These are phyloP conservation scores for Mallotus villosus DNA, from an alignment of 2,797 vertebrate genomes.

Conservation along the genomic window DNA sequence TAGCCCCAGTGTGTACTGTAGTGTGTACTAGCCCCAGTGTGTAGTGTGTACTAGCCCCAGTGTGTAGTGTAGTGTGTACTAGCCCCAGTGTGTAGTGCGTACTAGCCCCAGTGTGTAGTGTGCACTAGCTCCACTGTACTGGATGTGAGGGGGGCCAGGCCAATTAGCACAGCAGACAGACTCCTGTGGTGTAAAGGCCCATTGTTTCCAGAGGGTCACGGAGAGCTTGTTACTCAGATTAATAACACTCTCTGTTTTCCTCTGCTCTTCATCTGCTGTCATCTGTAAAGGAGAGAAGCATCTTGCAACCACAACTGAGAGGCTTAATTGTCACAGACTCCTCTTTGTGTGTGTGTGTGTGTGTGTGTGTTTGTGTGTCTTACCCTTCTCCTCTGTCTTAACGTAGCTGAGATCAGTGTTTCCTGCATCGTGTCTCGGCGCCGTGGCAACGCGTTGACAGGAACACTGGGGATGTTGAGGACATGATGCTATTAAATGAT, in stretches of 20 bases:
- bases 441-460: constrained; percentile 26
- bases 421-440: constrained; percentile 36
- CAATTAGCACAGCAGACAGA: constrained; percentile 46
- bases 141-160: constrained; percentile 45
- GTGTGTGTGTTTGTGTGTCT: constrained; percentile 9
- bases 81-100: too few species aligned
- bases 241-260: constrained; percentile 48
- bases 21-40: too few species aligned
- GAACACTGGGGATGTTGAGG: constrained; percentile 43
- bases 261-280: constrained; percentile 44
- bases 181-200: constrained; percentile 34
- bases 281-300: constrained; percentile 43
- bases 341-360: neutral
- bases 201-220: constrained; percentile 52
- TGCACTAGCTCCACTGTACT: neutral
- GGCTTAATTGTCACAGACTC: neutral
- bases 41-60: too few species aligned
- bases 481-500: constrained; percentile 77
- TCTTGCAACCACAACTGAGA: constrained; percentile 38
- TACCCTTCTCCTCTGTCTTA: constrained; percentile 31
- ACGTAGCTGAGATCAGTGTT: constrained; percentile 48
- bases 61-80: too few species aligned
- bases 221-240: constrained; percentile 52
- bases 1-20: too few species aligned
- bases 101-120: too few species aligned